Base-by-base conservation (phyloP, 2,113 vertebrate species). In the Cyanoramphus novaezelandiae region DNA sequence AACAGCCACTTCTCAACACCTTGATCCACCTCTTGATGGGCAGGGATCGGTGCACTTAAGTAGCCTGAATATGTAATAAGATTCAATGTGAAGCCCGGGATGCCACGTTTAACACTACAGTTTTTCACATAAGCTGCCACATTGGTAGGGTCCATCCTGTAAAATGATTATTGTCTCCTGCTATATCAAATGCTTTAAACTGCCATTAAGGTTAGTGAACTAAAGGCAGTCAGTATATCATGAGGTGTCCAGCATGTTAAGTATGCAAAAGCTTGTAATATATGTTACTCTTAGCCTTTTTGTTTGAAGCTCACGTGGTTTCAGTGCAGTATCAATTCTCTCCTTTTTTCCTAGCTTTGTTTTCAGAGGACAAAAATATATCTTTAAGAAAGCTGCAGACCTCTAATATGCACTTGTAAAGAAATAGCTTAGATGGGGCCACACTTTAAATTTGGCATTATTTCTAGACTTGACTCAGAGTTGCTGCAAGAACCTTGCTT, bases 401-500 rank as follows among this genome's bases (percentile, higher is more conserved):
- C 1, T 90, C 62, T 65, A 7, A 21, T 47, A 90, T 44, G 78
- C 65, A 46, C 39, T 92, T 63, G 50, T 46, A 84, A 83, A 90
- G 63, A 87, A 91, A 80, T 35, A 80, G 20, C 35, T 77, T 87
- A 47, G 27, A 87, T 82, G 35, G 12, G 29, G 17, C n/a, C 46
- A 28, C 65, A 53, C 85, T 92, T 96, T 75, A 77, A 89, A 90
- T 86, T 93, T 95, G 93, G 77, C 87, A 33, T 92, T 79, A 47
- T 19, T 69, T 93, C 86, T 90, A 96, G 83, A 95, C 92, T 78
- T 94, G 92, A 96, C 88, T 95, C 95, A 96, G 82, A 93, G 39
- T 69, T 92, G 47, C 41, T 64, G 90, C 90, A 96, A 91, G 84
- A 96, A 67, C 78, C n/a, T 90, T 76, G 80, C 92, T 96, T 93